phyloP scores from a whole-genome alignment of 2,888 invertebrate genomes.

The Cloeon dipterum region DNA sequence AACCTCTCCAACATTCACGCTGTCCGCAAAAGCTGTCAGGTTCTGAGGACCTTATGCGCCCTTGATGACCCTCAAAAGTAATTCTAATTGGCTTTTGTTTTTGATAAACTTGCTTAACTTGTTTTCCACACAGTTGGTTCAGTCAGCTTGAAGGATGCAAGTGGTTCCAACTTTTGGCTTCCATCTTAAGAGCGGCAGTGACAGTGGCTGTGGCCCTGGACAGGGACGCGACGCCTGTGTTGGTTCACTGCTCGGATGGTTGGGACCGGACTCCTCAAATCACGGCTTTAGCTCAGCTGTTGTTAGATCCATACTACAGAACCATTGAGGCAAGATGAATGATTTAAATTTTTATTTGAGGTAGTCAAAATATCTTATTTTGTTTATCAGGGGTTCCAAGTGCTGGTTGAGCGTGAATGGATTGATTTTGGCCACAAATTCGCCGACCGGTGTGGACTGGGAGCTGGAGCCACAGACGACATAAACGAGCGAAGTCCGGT shows the following conservation, averaged over 20 bases:
- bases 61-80: constrained; percentile 54
- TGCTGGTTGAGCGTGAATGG: constrained; percentile 90
- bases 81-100: constrained; percentile 12
- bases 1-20: constrained; percentile 92
- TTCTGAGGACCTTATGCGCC: constrained; percentile 55
- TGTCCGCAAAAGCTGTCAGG: constrained; percentile 79
- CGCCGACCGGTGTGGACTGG: constrained; percentile 73
- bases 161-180: constrained; percentile 80
- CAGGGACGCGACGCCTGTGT: constrained; percentile 61
- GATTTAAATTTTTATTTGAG: neutral
- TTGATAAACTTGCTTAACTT: neutral
- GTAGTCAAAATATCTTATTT: constrained; percentile 2
- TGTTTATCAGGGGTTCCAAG: constrained; percentile 60
- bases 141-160: constrained; percentile 69
- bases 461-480: constrained; percentile 58
- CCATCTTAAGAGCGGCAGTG: constrained; percentile 56
- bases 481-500: constrained; percentile 92
- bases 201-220: constrained; percentile 61
- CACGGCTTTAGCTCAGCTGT: constrained; percentile 72
- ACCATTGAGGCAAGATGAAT: constrained; percentile 47
- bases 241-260: constrained; percentile 96
- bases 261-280: constrained; percentile 99
- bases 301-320: constrained; percentile 85
- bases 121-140: constrained; percentile 53
- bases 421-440: constrained; percentile 96